Base-by-base conservation (phyloP, 2,888 invertebrate species). In the Drosophila anomelani region DNA sequence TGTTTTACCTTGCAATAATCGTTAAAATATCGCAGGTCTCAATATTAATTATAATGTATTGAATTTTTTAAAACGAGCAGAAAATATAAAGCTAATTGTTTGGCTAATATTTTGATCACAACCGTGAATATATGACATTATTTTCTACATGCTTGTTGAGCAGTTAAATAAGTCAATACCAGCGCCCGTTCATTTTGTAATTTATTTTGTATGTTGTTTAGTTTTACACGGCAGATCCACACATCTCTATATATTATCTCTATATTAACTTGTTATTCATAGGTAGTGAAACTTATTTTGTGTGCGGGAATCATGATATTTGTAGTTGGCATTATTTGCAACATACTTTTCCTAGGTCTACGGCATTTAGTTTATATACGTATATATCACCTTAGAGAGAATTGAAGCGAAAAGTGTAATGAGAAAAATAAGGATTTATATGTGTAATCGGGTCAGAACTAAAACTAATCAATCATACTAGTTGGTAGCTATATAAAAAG, bases 121-220 rank as follows among this genome's bases (percentile, higher is more conserved):
- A 32, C 43, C 67, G 39, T 20, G 12, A 63, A 72, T 75, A 80
- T 1, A 20, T 7, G 43, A 6, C 20, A 20, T 20, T 20, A 43
- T 66, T 64, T 74, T 53, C 58, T 63, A 64, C 69, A 70, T 68
- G 71, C 69, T 61, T 76, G 9, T 41, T 54, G 67, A 58, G 17
- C 47, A 67, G 43, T 44, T 26, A 56, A 49, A 46, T 49, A 63
- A 75, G 9, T 38, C 20, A 58, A 41, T 38, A 68, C 46, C 34
- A 56, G 49, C 29, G 44, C 41, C 59, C 44, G 67, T 69, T 85
- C 70, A 79, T 57, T 75, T 79, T 64, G 73, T 74, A 84, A 81
- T 82, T 82, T 77, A 74, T 82, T 74, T 79, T 59, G 67, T 77
- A 76, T 78, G 67, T 84, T 84, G 58, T 55, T 77, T 77, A 69